Conservation (phyloP, 2,888 invertebrate genomes). For the Coelinius sp. region DNA sequence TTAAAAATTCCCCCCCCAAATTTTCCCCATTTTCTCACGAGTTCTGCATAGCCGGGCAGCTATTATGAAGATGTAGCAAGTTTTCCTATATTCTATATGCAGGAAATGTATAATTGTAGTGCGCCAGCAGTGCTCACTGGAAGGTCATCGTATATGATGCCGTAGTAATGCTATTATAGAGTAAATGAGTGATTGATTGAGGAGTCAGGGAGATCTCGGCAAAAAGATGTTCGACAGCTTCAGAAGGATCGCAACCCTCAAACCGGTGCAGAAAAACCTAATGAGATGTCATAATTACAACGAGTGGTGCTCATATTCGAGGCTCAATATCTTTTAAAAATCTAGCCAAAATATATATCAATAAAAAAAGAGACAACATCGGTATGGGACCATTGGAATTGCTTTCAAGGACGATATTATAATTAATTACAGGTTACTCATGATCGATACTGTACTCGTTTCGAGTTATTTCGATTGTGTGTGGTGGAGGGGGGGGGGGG, state of each 20-base stretch:
- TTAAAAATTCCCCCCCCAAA: not conserved
- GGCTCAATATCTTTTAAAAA: too few species aligned
- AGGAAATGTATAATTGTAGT: too few species aligned
- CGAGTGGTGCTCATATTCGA: constrained; percentile 59
- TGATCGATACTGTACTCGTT: constrained; percentile 47
- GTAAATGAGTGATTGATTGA: constrained; percentile 46
- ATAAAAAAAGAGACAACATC: not conserved
- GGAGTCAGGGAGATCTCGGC: constrained; percentile 47
- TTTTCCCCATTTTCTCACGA: constrained; percentile 1
- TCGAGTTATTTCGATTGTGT: constrained; percentile 28
- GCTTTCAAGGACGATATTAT: constrained; percentile 42
- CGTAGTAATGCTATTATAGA: not conserved
- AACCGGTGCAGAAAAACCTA: constrained; percentile 59
- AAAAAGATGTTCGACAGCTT: constrained; percentile 43
- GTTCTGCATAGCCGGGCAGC: too few species aligned
- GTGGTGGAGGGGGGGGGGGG: constrained; percentile 19
- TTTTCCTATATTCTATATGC: too few species aligned
- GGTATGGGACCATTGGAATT: constrained; percentile 28
- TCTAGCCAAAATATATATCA: not conserved
- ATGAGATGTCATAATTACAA: constrained; percentile 70
- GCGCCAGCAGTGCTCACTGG: too few species aligned
- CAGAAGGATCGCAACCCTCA: not conserved
- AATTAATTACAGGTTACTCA: constrained; percentile 49
- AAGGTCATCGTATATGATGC: constrained; percentile 54
- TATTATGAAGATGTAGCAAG: too few species aligned